Conservation (phyloP, 2,797 vertebrate genomes). For the Onychomys torridus region DNA sequence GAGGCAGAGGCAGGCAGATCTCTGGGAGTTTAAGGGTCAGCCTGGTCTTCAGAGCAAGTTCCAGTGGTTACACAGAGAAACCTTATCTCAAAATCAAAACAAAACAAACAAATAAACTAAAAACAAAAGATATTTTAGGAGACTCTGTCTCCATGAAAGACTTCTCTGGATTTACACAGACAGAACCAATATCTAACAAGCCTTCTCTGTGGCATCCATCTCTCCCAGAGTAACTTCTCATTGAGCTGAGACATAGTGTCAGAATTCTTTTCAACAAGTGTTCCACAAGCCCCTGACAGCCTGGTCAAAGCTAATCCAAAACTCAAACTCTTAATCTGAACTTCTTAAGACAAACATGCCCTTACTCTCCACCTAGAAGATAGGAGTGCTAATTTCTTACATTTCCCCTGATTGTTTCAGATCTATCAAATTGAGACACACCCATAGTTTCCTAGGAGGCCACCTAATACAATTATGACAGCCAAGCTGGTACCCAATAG, state of each 20-base stretch:
- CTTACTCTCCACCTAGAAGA: background rate
- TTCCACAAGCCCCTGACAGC: rapidly evolving
- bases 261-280: background rate
- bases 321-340: background rate
- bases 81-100: background rate
- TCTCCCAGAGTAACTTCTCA: background rate
- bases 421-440: background rate
- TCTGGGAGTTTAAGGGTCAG: background rate
- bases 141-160: background rate
- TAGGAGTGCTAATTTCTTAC: background rate
- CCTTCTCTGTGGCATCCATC: background rate
- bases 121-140: background rate
- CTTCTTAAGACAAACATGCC: background rate
- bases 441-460: background rate
- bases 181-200: background rate
- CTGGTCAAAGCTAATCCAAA: background rate
- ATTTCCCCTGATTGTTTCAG: background rate
- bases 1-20: background rate
- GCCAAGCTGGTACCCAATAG: background rate
- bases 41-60: background rate
- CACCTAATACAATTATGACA: background rate
- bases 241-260: background rate
- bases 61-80: background rate
- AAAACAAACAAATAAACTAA: background rate
- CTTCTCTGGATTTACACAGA: background rate